Evolutionary conservation across 2,113 vertebrate species (phyloP).

Genomic region (Hydropotes inermis): DNA sequence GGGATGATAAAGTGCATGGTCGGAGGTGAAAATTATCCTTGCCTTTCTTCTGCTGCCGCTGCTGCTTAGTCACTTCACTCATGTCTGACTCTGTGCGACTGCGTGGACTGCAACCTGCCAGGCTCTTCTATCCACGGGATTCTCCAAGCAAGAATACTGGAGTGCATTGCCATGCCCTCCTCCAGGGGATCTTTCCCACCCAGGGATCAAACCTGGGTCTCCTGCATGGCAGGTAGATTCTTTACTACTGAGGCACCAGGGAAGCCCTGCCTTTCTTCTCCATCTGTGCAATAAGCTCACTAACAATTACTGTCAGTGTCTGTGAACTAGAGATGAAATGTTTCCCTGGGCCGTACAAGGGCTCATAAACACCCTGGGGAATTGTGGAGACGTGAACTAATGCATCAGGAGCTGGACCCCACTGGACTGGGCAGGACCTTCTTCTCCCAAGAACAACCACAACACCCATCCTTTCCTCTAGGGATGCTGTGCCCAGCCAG

Average conservation of each 20-base stretch:
- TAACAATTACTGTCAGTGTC: not conserved
- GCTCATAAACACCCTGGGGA: not conserved
- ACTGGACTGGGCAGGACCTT: not conserved
- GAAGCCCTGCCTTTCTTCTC: not conserved
- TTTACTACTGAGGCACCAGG: not conserved
- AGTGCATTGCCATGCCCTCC: not conserved
- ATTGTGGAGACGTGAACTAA: not conserved
- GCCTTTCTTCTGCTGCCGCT: not conserved
- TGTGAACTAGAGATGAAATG: not conserved
- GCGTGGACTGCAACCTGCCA: not conserved
- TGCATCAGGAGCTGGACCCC: not conserved
- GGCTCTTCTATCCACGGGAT: not conserved
- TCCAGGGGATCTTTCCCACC: not conserved
- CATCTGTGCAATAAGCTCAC: not conserved
- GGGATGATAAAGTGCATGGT: not conserved
- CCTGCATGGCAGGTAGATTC: not conserved
- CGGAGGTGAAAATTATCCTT: not conserved
- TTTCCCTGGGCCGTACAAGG: not conserved
- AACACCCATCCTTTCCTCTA: not conserved
- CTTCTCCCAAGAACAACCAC: not conserved
- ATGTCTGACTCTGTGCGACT: rapidly evolving
- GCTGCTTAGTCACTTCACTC: not conserved
- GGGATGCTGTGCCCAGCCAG: not conserved
- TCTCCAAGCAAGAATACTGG: not conserved
- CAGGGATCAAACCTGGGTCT: not conserved